Evolutionary conservation across 2,113 vertebrate species (phyloP).

Genomic region (Boleophthalmus pectinirostris): DNA sequence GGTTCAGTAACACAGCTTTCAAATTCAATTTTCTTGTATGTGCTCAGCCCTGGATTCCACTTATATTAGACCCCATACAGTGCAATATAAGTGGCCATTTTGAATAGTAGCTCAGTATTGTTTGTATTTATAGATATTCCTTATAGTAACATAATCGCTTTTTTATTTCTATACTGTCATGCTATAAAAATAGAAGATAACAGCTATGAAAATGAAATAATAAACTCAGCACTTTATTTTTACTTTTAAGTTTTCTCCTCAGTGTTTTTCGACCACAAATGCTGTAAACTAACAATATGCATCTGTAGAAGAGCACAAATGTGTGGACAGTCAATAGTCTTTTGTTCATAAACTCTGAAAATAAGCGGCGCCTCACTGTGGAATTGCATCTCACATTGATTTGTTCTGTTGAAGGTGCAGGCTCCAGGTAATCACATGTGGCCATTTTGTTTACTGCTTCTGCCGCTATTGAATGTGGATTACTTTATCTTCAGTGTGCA

Average conservation of each 20-base stretch:
- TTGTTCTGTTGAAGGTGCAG: neutral
- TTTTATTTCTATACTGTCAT: neutral
- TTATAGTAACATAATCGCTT: too few species aligned
- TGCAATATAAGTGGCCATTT: too few species aligned
- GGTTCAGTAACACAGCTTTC: too few species aligned
- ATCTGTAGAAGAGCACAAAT: neutral
- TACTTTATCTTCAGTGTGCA: constrained; percentile 7
- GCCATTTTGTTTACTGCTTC: constrained; percentile 9
- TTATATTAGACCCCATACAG: too few species aligned
- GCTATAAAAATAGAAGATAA: neutral
- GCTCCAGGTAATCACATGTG: constrained; percentile 4
- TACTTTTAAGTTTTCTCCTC: neutral
- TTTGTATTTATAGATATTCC: too few species aligned
- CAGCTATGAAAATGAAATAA: too few species aligned
- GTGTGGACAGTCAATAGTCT: neutral
- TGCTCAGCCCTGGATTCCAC: neutral
- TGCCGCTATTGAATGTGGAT: constrained; percentile 1
- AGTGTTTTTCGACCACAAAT: neutral
- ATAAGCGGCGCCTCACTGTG: neutral
- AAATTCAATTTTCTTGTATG: too few species aligned
- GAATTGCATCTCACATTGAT: neutral
- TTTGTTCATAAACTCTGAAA: constrained; percentile 11
- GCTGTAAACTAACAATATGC: neutral
- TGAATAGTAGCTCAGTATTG: too few species aligned
- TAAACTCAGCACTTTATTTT: too few species aligned